Conservation (phyloP, 2,888 invertebrate species). For the Stictocephala bisonia region DNA sequence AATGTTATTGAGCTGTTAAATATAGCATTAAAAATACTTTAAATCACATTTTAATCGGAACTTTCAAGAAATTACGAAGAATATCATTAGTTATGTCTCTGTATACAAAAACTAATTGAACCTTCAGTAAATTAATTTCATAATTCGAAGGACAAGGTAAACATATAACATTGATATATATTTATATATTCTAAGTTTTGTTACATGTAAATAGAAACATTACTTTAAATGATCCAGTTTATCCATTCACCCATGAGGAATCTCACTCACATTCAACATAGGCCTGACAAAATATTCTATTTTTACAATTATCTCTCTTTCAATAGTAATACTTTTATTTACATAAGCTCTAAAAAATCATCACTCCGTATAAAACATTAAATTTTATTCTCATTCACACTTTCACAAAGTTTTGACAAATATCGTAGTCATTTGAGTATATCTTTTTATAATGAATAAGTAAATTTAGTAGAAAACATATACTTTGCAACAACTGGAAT, state of each 20-base stretch:
- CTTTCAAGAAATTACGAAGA: no score
- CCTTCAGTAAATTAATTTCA: no score
- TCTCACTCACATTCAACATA: constrained; percentile 42
- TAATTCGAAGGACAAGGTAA: constrained; percentile 24
- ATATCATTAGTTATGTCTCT: not conserved
- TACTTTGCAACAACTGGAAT: constrained; percentile 35
- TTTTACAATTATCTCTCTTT: constrained; percentile 48
- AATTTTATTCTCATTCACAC: constrained; percentile 48
- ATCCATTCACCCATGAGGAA: constrained; percentile 17
- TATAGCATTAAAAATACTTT: no score
- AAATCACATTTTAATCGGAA: no score
- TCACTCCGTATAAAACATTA: constrained; percentile 56
- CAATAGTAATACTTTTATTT: constrained; percentile 58
- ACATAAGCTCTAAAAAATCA: constrained; percentile 59
- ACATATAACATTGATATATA: constrained; percentile 43
- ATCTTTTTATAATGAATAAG: constrained; percentile 35
- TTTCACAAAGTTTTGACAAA: constrained; percentile 48
- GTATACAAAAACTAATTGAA: no score
- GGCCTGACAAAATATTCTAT: constrained; percentile 48
- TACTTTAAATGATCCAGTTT: constrained; percentile 37
- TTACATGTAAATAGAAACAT: constrained; percentile 46
- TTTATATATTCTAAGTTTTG: constrained; percentile 43
- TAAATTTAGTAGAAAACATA: constrained; percentile 39
- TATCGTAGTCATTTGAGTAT: constrained; percentile 44
- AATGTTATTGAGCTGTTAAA: no score